Conservation (phyloP, 2,888 invertebrate genomes). For the Scaeva pyrastri region DNA sequence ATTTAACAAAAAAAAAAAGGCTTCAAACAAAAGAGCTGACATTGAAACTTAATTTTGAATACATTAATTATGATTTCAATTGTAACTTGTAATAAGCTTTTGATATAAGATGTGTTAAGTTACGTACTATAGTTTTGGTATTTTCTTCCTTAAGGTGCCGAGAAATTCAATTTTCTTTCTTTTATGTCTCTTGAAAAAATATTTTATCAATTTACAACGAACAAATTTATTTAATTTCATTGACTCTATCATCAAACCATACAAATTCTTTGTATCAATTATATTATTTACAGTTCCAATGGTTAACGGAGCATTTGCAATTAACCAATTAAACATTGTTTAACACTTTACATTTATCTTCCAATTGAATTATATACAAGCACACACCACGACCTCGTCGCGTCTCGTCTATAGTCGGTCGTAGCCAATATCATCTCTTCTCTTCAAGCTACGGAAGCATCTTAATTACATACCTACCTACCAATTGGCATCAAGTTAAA, state of each 20-base stretch:
- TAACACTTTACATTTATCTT: constrained; percentile 4
- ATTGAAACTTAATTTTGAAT: too few species aligned
- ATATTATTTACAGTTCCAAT: background rate
- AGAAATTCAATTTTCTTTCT: background rate
- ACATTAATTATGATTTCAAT: too few species aligned
- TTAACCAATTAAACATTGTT: constrained; percentile 16
- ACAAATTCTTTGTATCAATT: background rate
- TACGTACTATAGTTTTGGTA: too few species aligned
- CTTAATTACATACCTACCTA: constrained; percentile 29
- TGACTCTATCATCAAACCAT: background rate
- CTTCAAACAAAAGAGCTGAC: too few species aligned
- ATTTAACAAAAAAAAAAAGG: too few species aligned
- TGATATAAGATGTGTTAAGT: too few species aligned
- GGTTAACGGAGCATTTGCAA: background rate
- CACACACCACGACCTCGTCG: background rate
- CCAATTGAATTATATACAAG: background rate
- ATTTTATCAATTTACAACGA: background rate
- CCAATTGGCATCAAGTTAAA: constrained; percentile 19
- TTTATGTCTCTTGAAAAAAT: background rate
- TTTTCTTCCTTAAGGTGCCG: too few species aligned
- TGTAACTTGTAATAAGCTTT: too few species aligned
- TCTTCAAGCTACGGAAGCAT: constrained; percentile 52
- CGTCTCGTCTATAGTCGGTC: background rate
- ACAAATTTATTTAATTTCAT: background rate
- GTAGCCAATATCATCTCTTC: background rate